These are phyloP conservation scores for Porites australiensis DNA, from an alignment of 64 coral and sea anemone genomes.

Conservation along the genomic window DNA sequence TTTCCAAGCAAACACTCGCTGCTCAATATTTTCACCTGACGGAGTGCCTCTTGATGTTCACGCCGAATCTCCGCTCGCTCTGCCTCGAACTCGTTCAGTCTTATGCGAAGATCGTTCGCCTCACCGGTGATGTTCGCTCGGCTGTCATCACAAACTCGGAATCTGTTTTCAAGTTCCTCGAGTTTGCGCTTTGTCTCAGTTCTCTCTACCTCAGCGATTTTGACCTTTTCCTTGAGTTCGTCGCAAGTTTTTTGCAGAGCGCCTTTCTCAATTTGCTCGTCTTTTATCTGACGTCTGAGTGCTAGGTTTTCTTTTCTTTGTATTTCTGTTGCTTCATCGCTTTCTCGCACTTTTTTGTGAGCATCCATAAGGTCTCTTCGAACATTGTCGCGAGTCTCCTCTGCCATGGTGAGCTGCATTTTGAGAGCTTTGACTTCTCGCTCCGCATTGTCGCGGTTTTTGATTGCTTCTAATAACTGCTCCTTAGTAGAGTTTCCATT, in stretches of 20 bases:
- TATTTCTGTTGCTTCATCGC: slow-evolving; percentile 66
- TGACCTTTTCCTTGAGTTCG: slow-evolving; percentile 82
- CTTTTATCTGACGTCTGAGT: slow-evolving; percentile 77
- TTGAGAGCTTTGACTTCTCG: slow-evolving; percentile 90
- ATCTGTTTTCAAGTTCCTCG: slow-evolving; percentile 76
- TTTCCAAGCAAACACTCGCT: slow-evolving; percentile 83
- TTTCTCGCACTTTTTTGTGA: slow-evolving; percentile 75
- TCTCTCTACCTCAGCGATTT: slow-evolving; percentile 73
- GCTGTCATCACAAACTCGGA: slow-evolving; percentile 74
- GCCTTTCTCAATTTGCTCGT: slow-evolving; percentile 78
- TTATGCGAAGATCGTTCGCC: slow-evolving; percentile 63
- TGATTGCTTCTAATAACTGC: slow-evolving; percentile 77
- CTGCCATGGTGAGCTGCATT: slow-evolving; percentile 88
- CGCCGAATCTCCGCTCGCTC: slow-evolving; percentile 79
- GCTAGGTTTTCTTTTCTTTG: slow-evolving; percentile 84
- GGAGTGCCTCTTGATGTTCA: slow-evolving; percentile 82
- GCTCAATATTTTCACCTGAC: slow-evolving; percentile 86
- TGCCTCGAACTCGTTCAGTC: slow-evolving; percentile 75
- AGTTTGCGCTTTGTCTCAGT: slow-evolving; percentile 50
- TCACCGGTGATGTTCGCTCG: slow-evolving; percentile 67
- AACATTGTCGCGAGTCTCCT: slow-evolving; percentile 79
- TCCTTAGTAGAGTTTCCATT: slow-evolving; percentile 59
- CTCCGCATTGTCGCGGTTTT: slow-evolving; percentile 73
- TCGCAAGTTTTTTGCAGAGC: slow-evolving; percentile 79
- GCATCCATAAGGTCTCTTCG: slow-evolving; percentile 83